These are phyloP conservation scores for Tachyglossus aculeatus DNA, from an alignment of 2,797 vertebrate species.

Conservation along the genomic window DNA sequence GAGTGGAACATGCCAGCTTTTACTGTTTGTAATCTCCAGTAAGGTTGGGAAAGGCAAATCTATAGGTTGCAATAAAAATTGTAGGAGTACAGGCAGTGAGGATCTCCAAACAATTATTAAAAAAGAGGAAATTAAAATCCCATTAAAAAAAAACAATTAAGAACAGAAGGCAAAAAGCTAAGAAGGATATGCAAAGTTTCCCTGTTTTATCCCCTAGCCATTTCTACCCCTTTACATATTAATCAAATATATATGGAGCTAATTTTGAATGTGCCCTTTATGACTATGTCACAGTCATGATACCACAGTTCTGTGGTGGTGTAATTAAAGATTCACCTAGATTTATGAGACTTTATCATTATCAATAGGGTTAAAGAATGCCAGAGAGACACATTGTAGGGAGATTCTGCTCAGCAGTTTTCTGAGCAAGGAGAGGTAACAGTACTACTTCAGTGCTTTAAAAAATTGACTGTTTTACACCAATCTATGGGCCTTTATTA, in stretches of 20 bases:
- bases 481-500: conserved; percentile 61
- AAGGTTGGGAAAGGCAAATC: neutral
- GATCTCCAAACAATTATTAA: neutral
- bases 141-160: neutral
- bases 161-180: conserved; percentile 7
- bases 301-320: conserved; percentile 64
- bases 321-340: conserved; percentile 77
- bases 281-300: conserved; percentile 68
- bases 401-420: conserved; percentile 76
- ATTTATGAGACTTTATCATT: conserved; percentile 77
- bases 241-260: conserved; percentile 60
- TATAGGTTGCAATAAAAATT: neutral
- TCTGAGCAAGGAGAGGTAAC: conserved; percentile 56
- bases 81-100: neutral
- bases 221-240: conserved; percentile 39
- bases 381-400: conserved; percentile 71
- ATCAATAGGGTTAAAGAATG: conserved; percentile 75
- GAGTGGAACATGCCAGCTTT: neutral
- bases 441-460: conserved; percentile 69
- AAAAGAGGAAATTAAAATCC: neutral
- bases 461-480: conserved; percentile 54
- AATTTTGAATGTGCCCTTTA: conserved; percentile 73
- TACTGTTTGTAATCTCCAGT: neutral
- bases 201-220: conserved; percentile 41
- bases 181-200: conserved; percentile 10